These are phyloP conservation scores for Gopherus flavomarginatus DNA, from an alignment of 2,113 vertebrate genomes.

Conservation along the genomic window DNA sequence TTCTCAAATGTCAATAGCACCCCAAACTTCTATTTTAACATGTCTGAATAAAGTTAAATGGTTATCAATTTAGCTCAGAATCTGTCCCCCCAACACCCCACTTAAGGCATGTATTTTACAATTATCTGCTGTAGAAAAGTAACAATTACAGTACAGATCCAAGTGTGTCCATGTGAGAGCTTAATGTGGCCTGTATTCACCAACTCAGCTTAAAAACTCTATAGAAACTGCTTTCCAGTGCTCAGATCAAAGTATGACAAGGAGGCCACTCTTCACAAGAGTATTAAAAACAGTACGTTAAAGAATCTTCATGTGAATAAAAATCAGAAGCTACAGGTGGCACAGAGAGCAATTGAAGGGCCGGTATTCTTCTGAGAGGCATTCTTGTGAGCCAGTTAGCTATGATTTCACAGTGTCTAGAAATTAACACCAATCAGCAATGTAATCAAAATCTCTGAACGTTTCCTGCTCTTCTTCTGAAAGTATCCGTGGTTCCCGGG, in stretches of 20 bases:
- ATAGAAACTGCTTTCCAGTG: slow-evolving; percentile 88
- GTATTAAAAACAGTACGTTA: slow-evolving; percentile 74
- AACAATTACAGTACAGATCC: slow-evolving; percentile 69
- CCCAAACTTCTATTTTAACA: slow-evolving; percentile 45
- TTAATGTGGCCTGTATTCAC: slow-evolving; percentile 57
- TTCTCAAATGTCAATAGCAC: slow-evolving; percentile 46
- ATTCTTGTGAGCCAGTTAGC: slow-evolving; percentile 79
- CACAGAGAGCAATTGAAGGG: slow-evolving; percentile 82
- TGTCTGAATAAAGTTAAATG: slow-evolving; percentile 47
- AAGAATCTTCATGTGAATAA: slow-evolving; percentile 81
- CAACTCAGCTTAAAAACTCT: slow-evolving; percentile 68
- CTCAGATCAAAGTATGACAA: slow-evolving; percentile 83
- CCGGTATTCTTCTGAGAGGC: slow-evolving; percentile 67
- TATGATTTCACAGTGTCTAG: slow-evolving; percentile 87
- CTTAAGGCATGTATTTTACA: slow-evolving; percentile 63
- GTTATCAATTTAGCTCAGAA: slow-evolving; percentile 43
- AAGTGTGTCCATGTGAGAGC: slow-evolving; percentile 26
- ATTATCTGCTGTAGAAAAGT: slow-evolving; percentile 60
- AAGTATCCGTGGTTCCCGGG: slow-evolving; percentile 93
- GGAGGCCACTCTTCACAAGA: slow-evolving; percentile 78
- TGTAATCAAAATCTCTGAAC: slow-evolving; percentile 98
- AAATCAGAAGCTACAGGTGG: slow-evolving; percentile 82
- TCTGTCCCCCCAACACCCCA: slow-evolving; percentile 51
- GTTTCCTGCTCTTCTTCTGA: slow-evolving; percentile 92
- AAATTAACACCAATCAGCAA: slow-evolving; percentile 96